A percentile compares a stretch with the other conserved stretches of the same genome.
Conservation (phyloP, 2,888 invertebrate genomes). For the Eupithecia subfuscata region DNA sequence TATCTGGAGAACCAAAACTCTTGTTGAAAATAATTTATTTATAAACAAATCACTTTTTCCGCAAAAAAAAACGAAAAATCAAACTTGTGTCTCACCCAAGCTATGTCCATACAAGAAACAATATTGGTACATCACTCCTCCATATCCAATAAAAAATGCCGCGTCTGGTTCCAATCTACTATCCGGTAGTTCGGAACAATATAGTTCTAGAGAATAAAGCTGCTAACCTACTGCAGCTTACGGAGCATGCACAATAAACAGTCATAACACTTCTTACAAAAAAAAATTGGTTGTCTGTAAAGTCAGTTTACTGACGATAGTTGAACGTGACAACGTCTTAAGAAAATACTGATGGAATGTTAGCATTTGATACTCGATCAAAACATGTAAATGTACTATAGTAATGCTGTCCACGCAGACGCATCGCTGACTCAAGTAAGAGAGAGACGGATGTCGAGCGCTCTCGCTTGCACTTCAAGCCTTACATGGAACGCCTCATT, state of each 20-base stretch:
- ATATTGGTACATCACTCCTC: slow-evolving; percentile 64
- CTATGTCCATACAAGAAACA: slow-evolving; percentile 40
- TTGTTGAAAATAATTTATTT: background rate
- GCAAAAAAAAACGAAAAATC: background rate
- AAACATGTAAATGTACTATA: no score
- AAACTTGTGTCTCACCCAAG: background rate
- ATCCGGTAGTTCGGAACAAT: slow-evolving; percentile 14
- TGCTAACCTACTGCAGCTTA: background rate
- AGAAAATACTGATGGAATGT: no score
- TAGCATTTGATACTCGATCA: no score
- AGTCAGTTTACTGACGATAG: no score
- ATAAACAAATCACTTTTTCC: background rate
- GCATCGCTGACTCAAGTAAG: no score
- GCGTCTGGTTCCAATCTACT: slow-evolving; percentile 19
- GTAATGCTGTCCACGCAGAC: no score
- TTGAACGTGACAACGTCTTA: no score
- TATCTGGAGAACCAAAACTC: no score
- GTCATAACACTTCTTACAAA: background rate
- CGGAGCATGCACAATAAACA: background rate
- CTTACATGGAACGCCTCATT: no score
- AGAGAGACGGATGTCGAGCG: no score
- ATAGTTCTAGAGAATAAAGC: background rate
- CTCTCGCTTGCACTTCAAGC: no score
- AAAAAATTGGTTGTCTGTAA: no score
- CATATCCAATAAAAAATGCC: slow-evolving; percentile 64